phyloP scores from a whole-genome alignment of 2,113 vertebrate species.

The Elgaria multicarinata region DNA sequence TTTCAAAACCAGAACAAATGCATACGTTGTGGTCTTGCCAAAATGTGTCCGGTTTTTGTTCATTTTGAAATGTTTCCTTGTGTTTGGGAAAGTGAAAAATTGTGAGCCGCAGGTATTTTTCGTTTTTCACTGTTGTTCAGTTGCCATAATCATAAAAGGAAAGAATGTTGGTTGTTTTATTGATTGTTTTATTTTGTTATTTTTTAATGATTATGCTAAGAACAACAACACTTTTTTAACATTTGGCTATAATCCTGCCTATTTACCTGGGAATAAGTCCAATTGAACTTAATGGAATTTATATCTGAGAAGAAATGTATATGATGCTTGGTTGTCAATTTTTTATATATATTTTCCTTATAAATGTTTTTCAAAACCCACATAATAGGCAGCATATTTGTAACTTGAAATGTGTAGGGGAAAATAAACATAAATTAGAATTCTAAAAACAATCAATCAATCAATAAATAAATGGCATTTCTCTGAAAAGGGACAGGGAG shows the following conservation, averaged over 20 bases:
- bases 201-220: not conserved
- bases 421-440: not conserved
- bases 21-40: not conserved
- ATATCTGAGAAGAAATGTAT: not conserved
- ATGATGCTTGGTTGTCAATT: not conserved
- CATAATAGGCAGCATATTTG: not conserved
- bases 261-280: not conserved
- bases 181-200: not conserved
- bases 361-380: not conserved
- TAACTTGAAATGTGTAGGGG: not conserved
- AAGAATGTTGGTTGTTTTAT: not conserved
- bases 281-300: not conserved
- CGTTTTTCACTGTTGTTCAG: not conserved
- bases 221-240: not conserved
- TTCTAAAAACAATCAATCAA: not conserved
- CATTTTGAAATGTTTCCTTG: not conserved
- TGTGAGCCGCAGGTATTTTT: not conserved
- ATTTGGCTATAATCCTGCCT: not conserved
- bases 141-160: not conserved
- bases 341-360: no score
- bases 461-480: no score
- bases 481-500: no score
- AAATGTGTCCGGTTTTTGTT: not conserved
- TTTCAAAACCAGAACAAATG: constrained; percentile 14
- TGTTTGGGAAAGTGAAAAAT: constrained; percentile 13